A percentile compares a stretch with the other conserved stretches of the same genome.
Conservation (phyloP, 2,113 vertebrate genomes). For the Pelobates fuscus region DNA sequence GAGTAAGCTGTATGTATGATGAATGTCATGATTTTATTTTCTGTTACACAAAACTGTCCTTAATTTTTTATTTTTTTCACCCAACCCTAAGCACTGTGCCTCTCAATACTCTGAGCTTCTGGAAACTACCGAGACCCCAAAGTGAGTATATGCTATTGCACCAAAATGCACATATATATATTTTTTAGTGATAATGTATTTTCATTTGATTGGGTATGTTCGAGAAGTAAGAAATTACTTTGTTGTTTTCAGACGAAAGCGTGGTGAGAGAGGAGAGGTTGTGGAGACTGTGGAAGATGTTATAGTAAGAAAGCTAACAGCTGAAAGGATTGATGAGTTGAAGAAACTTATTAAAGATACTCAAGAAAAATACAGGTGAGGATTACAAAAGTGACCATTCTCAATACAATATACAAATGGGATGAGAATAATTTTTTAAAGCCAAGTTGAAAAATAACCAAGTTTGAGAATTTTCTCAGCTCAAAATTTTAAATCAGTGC, state of each 20-base stretch:
- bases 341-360: constrained; percentile 95
- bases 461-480: no score
- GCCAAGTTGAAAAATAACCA: no score
- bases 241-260: constrained; percentile 79
- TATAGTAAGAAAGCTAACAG: constrained; percentile 91
- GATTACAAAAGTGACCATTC: background rate
- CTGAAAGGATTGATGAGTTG: constrained; percentile 93
- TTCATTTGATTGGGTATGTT: background rate
- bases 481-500: no score
- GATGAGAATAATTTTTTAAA: no score
- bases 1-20: no score
- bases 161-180: no score
- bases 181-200: no score
- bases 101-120: constrained; percentile 97
- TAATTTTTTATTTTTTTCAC: no score
- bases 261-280: constrained; percentile 96
- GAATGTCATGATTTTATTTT: no score
- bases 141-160: constrained; percentile 75
- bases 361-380: constrained; percentile 94
- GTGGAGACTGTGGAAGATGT: constrained; percentile 98
- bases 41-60: no score
- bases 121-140: constrained; percentile 96
- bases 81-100: constrained; percentile 84
- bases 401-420: no score
- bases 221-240: background rate